Evolutionary conservation across 2,797 vertebrate species (phyloP).

Genomic region (Pitangus sulphuratus): DNA sequence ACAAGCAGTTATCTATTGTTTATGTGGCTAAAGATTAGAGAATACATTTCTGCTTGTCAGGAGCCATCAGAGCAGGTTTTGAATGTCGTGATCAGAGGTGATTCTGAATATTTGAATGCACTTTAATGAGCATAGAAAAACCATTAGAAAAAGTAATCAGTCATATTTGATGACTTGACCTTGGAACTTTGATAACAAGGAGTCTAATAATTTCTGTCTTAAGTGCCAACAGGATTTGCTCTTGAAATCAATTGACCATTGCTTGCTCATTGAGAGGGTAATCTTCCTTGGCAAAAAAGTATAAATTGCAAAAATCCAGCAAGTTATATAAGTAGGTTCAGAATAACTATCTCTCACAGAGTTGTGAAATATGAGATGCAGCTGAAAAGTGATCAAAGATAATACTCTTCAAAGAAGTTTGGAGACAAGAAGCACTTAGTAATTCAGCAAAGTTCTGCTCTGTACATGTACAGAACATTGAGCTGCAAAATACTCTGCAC

Average conservation of each 20-base stretch:
- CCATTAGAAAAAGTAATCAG: conserved; percentile 80
- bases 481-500: conserved; percentile 20
- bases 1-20: conserved; percentile 83
- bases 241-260: conserved; percentile 80
- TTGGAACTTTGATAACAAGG: conserved; percentile 76
- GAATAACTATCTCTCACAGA: conserved; percentile 51
- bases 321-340: conserved; percentile 67
- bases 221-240: conserved; percentile 68
- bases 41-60: conserved; percentile 78
- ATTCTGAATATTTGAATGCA: conserved; percentile 75
- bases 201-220: conserved; percentile 74
- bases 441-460: conserved; percentile 15
- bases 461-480: neutral
- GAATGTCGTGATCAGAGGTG: conserved; percentile 76
- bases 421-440: conserved; percentile 23
- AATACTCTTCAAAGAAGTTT: conserved; percentile 54
- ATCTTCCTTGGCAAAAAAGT: conserved; percentile 71
- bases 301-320: conserved; percentile 73
- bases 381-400: conserved; percentile 72
- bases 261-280: conserved; percentile 66
- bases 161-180: conserved; percentile 80
- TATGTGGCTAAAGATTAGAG: conserved; percentile 79
- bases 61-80: conserved; percentile 66
- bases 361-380: conserved; percentile 62
- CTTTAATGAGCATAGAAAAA: conserved; percentile 80